Conservation (phyloP, 2,797 vertebrate genomes). For the Pseudochromis fuscus region DNA sequence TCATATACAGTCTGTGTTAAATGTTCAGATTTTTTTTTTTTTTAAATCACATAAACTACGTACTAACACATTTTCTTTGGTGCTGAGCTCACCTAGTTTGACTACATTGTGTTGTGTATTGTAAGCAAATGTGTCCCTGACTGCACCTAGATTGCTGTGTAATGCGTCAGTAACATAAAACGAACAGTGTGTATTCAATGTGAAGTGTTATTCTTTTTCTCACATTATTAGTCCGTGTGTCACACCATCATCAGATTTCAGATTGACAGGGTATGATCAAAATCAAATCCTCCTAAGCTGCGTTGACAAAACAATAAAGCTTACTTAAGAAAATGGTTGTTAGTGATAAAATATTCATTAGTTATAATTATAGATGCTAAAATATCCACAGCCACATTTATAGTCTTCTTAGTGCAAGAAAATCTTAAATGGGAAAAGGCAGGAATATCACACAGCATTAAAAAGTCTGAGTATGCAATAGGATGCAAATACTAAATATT, state of each 20-base stretch:
- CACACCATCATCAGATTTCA: not conserved
- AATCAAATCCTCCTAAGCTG: not conserved
- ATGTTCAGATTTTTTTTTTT: no score
- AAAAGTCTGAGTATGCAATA: no score
- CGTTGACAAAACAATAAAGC: not conserved
- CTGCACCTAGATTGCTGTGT: not conserved
- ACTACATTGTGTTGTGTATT: not conserved
- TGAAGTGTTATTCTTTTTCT: not conserved
- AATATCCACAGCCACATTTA: no score
- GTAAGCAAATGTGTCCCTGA: not conserved
- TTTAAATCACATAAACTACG: not conserved
- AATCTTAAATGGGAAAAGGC: no score
- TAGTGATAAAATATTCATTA: no score
- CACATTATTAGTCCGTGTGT: not conserved
- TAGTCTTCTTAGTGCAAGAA: no score
- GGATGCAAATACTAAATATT: no score
- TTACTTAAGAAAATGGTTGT: not conserved
- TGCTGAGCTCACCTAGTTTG: not conserved
- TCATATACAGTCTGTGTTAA: no score
- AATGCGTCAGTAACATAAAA: conserved; percentile 5
- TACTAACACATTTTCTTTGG: not conserved
- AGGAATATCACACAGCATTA: no score
- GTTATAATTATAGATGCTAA: no score
- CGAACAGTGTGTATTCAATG: not conserved
- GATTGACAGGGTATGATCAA: not conserved